Conservation (phyloP, 2,113 vertebrate species). For the Charina bottae region DNA sequence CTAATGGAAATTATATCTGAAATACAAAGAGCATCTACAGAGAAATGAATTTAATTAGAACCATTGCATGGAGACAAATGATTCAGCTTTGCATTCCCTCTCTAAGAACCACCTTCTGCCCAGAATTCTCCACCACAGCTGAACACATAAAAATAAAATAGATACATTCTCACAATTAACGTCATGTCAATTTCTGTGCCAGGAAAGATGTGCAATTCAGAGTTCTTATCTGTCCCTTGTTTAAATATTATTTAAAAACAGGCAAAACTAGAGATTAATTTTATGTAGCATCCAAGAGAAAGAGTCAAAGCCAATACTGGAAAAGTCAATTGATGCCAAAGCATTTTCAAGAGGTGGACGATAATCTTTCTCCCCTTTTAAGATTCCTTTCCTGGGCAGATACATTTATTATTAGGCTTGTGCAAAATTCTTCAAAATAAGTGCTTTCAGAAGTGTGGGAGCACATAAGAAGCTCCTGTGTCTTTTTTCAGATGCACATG, state of each 20-base stretch:
- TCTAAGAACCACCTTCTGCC: neutral
- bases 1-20: neutral
- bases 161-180: neutral
- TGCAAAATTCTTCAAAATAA: neutral
- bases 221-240: conserved; percentile 10
- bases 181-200: neutral
- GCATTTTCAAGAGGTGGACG: neutral
- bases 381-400: neutral
- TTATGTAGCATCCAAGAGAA: neutral
- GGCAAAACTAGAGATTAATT: neutral
- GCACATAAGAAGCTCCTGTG: neutral
- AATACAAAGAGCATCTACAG: conserved; percentile 1
- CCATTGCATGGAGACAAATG: neutral
- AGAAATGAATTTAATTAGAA: neutral
- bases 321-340: neutral
- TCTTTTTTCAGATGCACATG: neutral
- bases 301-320: neutral
- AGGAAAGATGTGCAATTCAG: neutral
- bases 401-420: neutral
- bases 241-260: conserved; percentile 8
- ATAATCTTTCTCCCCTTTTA: neutral
- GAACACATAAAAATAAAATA: neutral
- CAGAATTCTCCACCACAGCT: neutral
- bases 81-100: neutral
- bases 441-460: neutral